These are phyloP conservation scores for Heterodera filipjevi DNA, from an alignment of 2,888 invertebrate species.

Conservation along the genomic window DNA sequence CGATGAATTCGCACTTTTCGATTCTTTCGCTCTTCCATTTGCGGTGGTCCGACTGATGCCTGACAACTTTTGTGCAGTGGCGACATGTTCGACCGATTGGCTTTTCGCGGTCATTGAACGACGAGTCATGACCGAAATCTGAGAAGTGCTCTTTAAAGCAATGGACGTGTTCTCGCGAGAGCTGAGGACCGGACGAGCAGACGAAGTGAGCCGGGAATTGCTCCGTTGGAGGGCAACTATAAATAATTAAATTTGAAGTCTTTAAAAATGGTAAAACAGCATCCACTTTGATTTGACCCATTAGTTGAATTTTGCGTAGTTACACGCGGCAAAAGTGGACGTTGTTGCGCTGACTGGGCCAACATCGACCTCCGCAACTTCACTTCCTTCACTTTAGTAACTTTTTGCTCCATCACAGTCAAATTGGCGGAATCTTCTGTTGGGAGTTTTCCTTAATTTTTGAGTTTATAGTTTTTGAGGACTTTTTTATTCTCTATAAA, in stretches of 20 bases:
- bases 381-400: not conserved
- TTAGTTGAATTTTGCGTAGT: not conserved
- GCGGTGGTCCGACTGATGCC: not conserved
- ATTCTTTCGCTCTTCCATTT: not conserved
- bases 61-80: not conserved
- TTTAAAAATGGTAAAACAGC: not conserved
- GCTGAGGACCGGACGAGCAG: conserved; percentile 6
- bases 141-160: not conserved
- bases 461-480: no score
- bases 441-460: not conserved
- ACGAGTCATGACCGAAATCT: not conserved
- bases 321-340: not conserved
- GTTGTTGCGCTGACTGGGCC: not conserved
- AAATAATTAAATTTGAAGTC: not conserved
- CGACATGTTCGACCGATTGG: conserved; percentile 3
- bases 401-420: not conserved
- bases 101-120: not conserved
- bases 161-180: conserved; percentile 7
- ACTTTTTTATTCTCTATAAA: no score
- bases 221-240: not conserved
- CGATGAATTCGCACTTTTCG: not conserved
- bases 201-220: not conserved
- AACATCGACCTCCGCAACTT: not conserved
- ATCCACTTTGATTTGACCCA: not conserved
- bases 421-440: not conserved